Base-by-base conservation (phyloP, 2,888 invertebrate genomes). In the Hydrotaea cyrtoneurina region DNA sequence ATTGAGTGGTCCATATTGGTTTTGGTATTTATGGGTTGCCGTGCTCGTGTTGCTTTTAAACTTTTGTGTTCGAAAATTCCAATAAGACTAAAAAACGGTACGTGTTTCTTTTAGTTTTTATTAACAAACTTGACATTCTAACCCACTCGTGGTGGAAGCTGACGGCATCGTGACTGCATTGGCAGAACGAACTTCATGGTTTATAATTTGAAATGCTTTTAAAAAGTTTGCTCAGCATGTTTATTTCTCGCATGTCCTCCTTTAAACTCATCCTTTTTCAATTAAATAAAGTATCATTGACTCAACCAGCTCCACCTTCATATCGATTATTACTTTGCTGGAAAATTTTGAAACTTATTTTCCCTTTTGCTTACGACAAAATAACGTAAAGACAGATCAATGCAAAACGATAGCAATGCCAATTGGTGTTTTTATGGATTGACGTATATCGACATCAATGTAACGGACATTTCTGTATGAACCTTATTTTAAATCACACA, bases 1-100 rank as follows among this genome's bases (percentile, higher is more conserved):
- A 73, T 64, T 64, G 19, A 55, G 62, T 64, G 57, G 53, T 62
- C 78, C 72, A 39, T 62, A 73, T 79, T 21, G 53, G 53, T 55
- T 72, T 62, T 7, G 39, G 15, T 53, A 79, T 79, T 66, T 79
- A 55, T 79, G 73, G 64, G 73, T 73, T 64, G 15, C 53, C 39
- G 13, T 53, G 43, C 43, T 43, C 4, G 43, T 43, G 15, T 43
- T 43, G 43, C 43, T 43, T 3, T 43, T 7, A 15, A 43, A 43
- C 7, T 43, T 43, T 43, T 43, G 13, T 10, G 43, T 43, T 7
- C 15, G 10, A 43, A 43, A 43, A 43, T 43, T 7, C 7, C 43
- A 43, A 43, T 43, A 43, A 43, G 10, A 39, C 39, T 13, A 3
- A 10, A 43, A 43, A 39, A 39, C 39, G 39, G 4, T 39, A 43